These are phyloP conservation scores for Drosophila lowei DNA, from an alignment of 1,140 invertebrate species.

Conservation along the genomic window DNA sequence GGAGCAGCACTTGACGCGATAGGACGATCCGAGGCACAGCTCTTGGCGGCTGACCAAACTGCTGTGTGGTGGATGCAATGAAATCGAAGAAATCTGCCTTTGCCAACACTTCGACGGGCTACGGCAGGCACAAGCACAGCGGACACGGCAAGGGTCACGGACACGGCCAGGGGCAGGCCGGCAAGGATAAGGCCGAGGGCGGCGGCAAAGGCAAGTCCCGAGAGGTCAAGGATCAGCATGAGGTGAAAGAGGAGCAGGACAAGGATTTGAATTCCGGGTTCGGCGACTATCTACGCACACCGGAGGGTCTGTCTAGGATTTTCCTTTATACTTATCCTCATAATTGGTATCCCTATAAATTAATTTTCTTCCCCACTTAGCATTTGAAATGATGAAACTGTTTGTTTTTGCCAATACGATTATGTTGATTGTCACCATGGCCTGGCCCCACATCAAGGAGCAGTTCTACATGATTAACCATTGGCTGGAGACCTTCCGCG, in stretches of 20 bases:
- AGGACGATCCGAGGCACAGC: constrained; percentile 22
- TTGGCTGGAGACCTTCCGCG: constrained; percentile 63
- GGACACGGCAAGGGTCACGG: constrained; percentile 53
- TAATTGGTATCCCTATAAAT: background rate
- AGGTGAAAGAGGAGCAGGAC: constrained; percentile 62
- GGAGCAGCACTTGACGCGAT: constrained; percentile 35
- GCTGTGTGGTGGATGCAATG: constrained; percentile 58
- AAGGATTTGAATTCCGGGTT: constrained; percentile 79
- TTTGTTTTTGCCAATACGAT: constrained; percentile 81
- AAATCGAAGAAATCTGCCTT: constrained; percentile 78
- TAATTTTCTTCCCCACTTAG: constrained; percentile 13
- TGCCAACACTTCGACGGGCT: constrained; percentile 74
- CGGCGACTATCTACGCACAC: constrained; percentile 77
- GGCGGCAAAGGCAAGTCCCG: constrained; percentile 28
- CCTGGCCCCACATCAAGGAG: constrained; percentile 76
- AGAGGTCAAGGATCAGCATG: constrained; percentile 26
- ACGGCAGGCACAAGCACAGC: constrained; percentile 71
- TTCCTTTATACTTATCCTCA: background rate
- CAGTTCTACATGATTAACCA: constrained; percentile 71
- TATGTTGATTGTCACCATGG: constrained; percentile 81
- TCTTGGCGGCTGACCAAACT: background rate
- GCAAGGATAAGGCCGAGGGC: constrained; percentile 50
- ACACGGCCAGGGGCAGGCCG: constrained; percentile 34
- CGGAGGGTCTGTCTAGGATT: constrained; percentile 73
- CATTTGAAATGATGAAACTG: constrained; percentile 82